Evolutionary conservation across 2,797 vertebrate genomes (phyloP).

Genomic region (Rhinogobio ventralis): DNA sequence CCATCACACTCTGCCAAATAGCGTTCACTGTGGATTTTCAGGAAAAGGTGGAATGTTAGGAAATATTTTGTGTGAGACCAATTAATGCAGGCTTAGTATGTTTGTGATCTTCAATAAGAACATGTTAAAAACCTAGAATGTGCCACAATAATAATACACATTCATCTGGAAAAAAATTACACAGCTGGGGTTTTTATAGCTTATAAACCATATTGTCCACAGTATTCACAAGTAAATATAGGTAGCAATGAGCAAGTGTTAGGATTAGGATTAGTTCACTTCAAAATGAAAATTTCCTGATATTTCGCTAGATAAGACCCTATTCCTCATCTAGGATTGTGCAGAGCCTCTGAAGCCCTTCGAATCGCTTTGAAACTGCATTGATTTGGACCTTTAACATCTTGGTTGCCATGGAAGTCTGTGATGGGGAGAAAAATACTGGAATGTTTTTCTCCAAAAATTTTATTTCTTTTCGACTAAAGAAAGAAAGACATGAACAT

Average conservation of each 20-base stretch:
- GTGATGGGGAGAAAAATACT: no score
- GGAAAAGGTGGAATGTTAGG: background rate
- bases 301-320: no score
- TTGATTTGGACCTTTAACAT: no score
- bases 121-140: background rate
- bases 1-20: constrained; percentile 9
- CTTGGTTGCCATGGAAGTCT: no score
- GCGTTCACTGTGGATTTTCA: background rate
- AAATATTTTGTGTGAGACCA: background rate
- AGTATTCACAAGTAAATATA: background rate
- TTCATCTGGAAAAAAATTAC: background rate
- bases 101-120: background rate
- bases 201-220: background rate
- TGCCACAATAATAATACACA: background rate
- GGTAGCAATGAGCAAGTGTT: background rate
- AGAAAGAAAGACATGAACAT: no score
- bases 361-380: no score
- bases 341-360: no score
- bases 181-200: background rate
- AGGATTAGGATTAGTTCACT: no score
- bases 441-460: no score
- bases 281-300: no score
- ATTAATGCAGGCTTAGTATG: background rate
- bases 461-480: no score
- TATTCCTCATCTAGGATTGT: no score